Conservation (phyloP, 2,888 invertebrate genomes). For the Conus canariensis region DNA sequence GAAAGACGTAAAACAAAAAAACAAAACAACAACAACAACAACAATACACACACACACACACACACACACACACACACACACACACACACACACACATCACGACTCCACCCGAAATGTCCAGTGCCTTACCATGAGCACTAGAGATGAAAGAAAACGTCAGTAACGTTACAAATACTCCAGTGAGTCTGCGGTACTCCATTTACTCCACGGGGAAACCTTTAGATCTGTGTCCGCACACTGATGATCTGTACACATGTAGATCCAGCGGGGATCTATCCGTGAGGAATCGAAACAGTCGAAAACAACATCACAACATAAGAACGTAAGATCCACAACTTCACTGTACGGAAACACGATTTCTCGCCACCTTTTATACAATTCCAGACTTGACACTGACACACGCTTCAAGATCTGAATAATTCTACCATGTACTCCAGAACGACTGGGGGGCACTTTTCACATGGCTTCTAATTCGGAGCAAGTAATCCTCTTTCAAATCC, state of each 20-base stretch:
- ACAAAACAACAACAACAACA: too few relatives aligned
- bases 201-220: not conserved
- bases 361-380: too few relatives aligned
- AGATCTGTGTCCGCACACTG: not conserved
- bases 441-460: too few relatives aligned
- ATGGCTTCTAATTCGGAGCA: too few relatives aligned
- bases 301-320: not conserved
- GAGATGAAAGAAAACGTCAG: not conserved
- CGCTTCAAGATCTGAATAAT: too few relatives aligned
- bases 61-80: too few relatives aligned
- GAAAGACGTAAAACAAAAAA: too few relatives aligned
- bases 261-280: not conserved
- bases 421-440: too few relatives aligned
- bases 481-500: not conserved
- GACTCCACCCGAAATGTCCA: not conserved
- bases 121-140: not conserved
- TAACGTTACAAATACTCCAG: not conserved
- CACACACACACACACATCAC: too few relatives aligned
- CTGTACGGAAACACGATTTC: too few relatives aligned
- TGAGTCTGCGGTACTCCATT: slow-evolving; percentile 23
- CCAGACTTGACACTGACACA: too few relatives aligned
- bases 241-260: not conserved
- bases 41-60: too few relatives aligned
- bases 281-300: slow-evolving; percentile 31
- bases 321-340: not conserved